Percentiles rank a stretch among this genome's conserved stretches.
phyloP scores from a whole-genome alignment of 2,888 invertebrate genomes.

The Thymelicus sylvestris region DNA sequence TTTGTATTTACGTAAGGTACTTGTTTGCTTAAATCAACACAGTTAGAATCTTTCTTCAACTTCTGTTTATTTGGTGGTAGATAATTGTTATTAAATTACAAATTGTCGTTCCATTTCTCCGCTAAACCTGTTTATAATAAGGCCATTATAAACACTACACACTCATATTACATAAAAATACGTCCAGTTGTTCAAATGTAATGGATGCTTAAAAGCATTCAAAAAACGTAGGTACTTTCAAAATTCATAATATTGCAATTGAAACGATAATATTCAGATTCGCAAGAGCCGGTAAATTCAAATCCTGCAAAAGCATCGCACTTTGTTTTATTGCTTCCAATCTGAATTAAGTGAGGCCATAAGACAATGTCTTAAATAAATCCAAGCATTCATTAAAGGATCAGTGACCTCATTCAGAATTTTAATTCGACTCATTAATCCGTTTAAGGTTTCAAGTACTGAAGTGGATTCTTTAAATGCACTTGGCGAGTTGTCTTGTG shows the following conservation, averaged over 20 bases:
- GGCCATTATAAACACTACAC: too few species aligned
- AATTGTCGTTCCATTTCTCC: too few species aligned
- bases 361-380: slow-evolving; percentile 23
- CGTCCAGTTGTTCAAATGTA: too few species aligned
- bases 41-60: too few species aligned
- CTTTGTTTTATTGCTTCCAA: neutral
- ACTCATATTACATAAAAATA: too few species aligned
- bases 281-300: neutral
- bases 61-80: too few species aligned
- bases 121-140: too few species aligned
- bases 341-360: slow-evolving; percentile 10
- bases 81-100: too few species aligned
- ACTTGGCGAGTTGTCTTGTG: neutral
- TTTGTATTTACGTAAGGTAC: too few species aligned
- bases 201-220: too few species aligned
- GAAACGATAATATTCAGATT: neutral
- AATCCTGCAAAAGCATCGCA: slow-evolving; percentile 8
- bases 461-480: slow-evolving; percentile 8
- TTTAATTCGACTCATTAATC: slow-evolving; percentile 39
- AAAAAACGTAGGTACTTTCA: neutral
- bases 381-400: slow-evolving; percentile 27
- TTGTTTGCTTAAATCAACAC: too few species aligned
- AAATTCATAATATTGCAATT: neutral
- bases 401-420: slow-evolving; percentile 30
- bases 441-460: slow-evolving; percentile 16